phyloP scores from a whole-genome alignment of 30 jellyfish, hydroid and myxozoan genomes.

The Turritopsis rubra region DNA sequence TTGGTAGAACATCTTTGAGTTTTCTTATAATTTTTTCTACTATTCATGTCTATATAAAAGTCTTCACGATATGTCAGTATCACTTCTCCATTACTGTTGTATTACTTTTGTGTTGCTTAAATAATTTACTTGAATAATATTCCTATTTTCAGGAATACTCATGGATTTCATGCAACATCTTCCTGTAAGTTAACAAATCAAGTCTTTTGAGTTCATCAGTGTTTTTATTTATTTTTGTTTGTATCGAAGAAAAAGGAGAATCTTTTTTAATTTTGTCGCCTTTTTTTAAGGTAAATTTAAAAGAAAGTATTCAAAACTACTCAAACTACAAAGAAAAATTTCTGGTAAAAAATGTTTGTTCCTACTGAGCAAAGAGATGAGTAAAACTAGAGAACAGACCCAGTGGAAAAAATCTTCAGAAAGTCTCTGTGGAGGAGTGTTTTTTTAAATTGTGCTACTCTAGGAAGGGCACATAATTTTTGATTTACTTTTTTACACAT shows the following conservation, averaged over 20 bases:
- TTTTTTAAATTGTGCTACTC: too few relatives aligned
- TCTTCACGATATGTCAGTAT: too few relatives aligned
- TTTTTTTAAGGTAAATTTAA: neutral
- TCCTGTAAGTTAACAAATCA: slow-evolving; percentile 89
- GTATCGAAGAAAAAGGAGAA: too few relatives aligned
- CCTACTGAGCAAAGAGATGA: too few relatives aligned
- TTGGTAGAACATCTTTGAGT: neutral
- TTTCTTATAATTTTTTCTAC: neutral
- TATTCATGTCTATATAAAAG: too few relatives aligned
- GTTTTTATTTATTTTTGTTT: too few relatives aligned
- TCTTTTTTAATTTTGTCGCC: neutral
- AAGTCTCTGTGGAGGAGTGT: too few relatives aligned
- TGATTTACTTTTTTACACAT: too few relatives aligned
- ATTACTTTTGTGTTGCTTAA: neutral
- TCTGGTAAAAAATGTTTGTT: neutral
- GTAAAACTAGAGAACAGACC: too few relatives aligned
- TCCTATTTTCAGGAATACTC: slow-evolving; percentile 59
- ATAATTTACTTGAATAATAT: neutral
- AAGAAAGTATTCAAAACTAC: neutral
- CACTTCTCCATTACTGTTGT: neutral
- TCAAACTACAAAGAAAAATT: neutral
- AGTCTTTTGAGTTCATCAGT: too few relatives aligned
- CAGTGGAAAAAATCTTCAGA: too few relatives aligned
- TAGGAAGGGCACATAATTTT: too few relatives aligned
- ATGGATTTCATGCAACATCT: slow-evolving; percentile 98